Conservation (phyloP, 1,140 invertebrate species). For the Stegodyphus mimosarum region DNA sequence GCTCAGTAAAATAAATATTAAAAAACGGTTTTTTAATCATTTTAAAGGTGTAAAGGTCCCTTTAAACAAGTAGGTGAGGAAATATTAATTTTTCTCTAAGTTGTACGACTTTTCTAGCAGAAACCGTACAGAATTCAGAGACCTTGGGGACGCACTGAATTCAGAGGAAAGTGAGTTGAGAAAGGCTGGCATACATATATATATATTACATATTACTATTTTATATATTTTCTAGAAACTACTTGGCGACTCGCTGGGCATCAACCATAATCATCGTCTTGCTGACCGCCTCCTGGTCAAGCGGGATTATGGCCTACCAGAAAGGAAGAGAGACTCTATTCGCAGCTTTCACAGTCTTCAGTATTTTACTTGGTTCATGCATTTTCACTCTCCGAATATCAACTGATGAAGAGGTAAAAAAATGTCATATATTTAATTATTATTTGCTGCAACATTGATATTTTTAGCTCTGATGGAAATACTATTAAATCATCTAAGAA, state of each 20-base stretch:
- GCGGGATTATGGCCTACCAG: conserved; percentile 39
- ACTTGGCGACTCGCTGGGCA: conserved; percentile 42
- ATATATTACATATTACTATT: no score
- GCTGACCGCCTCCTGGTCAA: conserved; percentile 20
- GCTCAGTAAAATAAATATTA: no score
- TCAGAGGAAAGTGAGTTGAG: no score
- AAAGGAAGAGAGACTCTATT: conserved; percentile 12
- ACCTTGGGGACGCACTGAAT: no score
- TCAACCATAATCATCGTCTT: conserved; percentile 16
- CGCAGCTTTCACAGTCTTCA: conserved; percentile 37
- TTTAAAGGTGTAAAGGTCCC: no score
- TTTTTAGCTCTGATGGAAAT: not conserved
- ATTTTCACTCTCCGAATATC: conserved; percentile 54
- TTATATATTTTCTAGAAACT: conserved; percentile 22
- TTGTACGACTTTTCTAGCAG: no score
- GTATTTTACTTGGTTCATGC: conserved; percentile 41
- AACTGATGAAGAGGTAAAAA: conserved; percentile 40
- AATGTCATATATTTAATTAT: no score
- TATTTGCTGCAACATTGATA: not conserved
- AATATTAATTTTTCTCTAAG: no score
- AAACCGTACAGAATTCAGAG: no score
- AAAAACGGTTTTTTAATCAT: no score
- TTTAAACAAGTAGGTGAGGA: no score
- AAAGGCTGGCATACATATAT: no score
- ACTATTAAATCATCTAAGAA: not conserved